Evolutionary conservation across 2,113 vertebrate genomes (phyloP), one percentile per base, ranked within the genome.

Genomic region (Picathartes gymnocephalus): DNA sequence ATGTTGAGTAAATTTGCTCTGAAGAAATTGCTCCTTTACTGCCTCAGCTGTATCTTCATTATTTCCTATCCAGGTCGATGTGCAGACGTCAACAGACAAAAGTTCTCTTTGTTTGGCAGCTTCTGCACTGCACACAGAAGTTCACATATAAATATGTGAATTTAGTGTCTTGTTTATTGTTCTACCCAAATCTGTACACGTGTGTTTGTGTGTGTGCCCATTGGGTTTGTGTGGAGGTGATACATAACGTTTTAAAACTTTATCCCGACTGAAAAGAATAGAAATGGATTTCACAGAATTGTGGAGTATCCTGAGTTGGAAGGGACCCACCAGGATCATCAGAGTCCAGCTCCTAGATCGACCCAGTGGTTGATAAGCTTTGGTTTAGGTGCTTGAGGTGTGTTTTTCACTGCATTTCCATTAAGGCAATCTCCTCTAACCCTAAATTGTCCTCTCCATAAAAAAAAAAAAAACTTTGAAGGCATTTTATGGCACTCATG

Each of bases 1-100:
- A 72, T 93, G 35, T 33, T 94, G 81, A 81, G 42, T 86, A 93
- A 86, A 96, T 81, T 88, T 86, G 7, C 47, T 72, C 80, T 73
- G 48, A 90, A 92, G 73, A 89, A 95, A 86, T 30, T 53, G 11
- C 60, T 94, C 13, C 45, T 90, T 92, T 72, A 40, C 69, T 48
- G n/a, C 66, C 90, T 74, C 73, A 78, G 60, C 47, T 70, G 6
- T 57, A 65, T 87, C 83, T 69, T 80, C 81, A 56, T 87, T 81
- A 69, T 86, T 93, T 90, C 54, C 25, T 40, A 39, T 30, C 66
- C 77, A 68, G 42, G 37, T 51, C 16, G 9, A 60, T 30, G 44
- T 51, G 31, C 64, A 71, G 40, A 58, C 7, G 1, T 27, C 58
- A 80, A 44, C 35, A 81, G 56, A 50, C 31, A 82, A 10, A 47